Base-by-base conservation (phyloP, 2,888 invertebrate species). In the Aspidapion aeneum region DNA sequence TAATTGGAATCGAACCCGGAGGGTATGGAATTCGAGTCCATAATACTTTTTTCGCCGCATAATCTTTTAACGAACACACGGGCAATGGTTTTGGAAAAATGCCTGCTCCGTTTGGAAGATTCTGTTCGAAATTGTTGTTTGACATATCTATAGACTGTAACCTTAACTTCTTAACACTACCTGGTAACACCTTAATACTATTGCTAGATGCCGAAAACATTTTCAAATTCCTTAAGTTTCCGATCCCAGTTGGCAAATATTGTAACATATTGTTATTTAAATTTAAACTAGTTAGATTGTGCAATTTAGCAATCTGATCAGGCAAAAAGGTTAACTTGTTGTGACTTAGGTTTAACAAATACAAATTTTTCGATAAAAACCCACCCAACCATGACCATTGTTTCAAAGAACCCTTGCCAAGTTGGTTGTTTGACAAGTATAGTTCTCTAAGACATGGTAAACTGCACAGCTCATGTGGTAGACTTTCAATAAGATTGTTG, bases 341-440 rank as follows among this genome's bases (percentile, higher is more conserved):
- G 57, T 83, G 80, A 71, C 86, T 85, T 60, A 93, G 74, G 78
- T 91, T 88, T 64, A 93, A 76, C 1, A 85, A 79, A 69, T 82
- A 82, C 9, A 93, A 78, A 2, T 74, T 82, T 72, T 78, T 82
- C 66, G 73, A 77, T 66, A 84, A 82, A 71, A 83, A 84, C 48
- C 81, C 82, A 57, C 86, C 82, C 58, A 92, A 74, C 92, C 90
- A 90, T 49, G 77, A 75, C 90, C 91, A 92, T 68, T 87, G 85
- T 7, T 74, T 76, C 9, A 79, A 71, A 5, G 80, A 75, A 18
- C 79, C 74, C 64, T 82, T 83, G 18, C 88, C 87, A 22, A 93
- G 79, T 55, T 79, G 76, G 79, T 93, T 93, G 63, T 85, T 81
- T 0, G 86, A 81, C 19, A 93, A 71, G 75, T 86, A 81, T 9